Evolutionary conservation across 2,888 invertebrate genomes (phyloP).

Genomic region (Pocota personata): DNA sequence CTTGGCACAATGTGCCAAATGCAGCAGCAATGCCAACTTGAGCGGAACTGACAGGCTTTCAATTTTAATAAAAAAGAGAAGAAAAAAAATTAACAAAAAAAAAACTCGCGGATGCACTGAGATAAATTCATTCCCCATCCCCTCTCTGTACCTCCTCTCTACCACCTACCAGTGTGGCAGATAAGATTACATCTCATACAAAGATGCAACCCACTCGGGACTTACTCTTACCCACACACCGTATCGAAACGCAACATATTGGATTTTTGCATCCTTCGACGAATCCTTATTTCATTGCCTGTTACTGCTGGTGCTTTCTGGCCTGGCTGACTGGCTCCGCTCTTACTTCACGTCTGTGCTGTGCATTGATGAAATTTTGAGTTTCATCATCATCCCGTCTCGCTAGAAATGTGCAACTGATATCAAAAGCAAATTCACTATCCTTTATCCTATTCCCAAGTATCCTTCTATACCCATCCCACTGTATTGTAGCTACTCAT

Average conservation of each 20-base stretch:
- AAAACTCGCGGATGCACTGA: conserved; percentile 15
- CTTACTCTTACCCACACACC: background rate
- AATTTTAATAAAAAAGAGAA: conserved; percentile 44
- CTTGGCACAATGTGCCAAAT: conserved; percentile 32
- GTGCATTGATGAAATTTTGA: conserved; percentile 62
- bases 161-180: background rate
- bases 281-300: conserved; percentile 55
- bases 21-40: conserved; percentile 34
- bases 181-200: conserved; percentile 61
- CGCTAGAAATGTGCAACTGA: conserved; percentile 71
- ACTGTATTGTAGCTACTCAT: background rate
- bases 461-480: background rate
- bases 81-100: background rate
- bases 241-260: conserved; percentile 52
- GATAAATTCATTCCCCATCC: conserved; percentile 37
- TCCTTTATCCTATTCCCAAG: conserved; percentile 23
- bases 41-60: conserved; percentile 62
- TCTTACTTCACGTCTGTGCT: background rate
- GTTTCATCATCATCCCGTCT: conserved; percentile 40
- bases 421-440: conserved; percentile 61
- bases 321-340: background rate
- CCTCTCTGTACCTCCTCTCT: background rate
- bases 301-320: background rate
- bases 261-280: conserved; percentile 55
- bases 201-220: background rate